Evolutionary conservation across 2,888 invertebrate species (phyloP).

Genomic region (Pegoplata infirma): DNA sequence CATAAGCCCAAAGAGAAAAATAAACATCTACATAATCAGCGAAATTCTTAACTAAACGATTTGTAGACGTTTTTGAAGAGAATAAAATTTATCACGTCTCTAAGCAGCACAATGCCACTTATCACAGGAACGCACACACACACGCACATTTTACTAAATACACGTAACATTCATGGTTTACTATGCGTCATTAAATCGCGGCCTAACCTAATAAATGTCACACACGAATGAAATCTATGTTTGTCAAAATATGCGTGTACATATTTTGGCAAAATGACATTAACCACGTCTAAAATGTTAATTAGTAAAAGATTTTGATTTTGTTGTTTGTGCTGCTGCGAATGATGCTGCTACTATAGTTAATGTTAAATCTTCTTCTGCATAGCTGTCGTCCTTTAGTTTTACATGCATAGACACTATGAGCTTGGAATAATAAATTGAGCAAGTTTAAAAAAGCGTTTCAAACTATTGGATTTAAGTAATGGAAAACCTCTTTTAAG

Average conservation of each 20-base stretch:
- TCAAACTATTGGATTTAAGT: too few relatives aligned
- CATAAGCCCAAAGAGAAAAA: slow-evolving; percentile 9
- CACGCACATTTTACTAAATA: background rate
- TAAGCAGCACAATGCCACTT: slow-evolving; percentile 21
- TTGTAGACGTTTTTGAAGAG: slow-evolving; percentile 22
- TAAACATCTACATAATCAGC: slow-evolving; percentile 40
- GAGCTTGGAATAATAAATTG: too few relatives aligned
- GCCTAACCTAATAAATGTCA: slow-evolving; percentile 62
- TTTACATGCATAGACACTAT: too few relatives aligned
- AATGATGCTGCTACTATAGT: too few relatives aligned
- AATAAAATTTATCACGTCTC: slow-evolving; percentile 57
- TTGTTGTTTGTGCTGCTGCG: background rate
- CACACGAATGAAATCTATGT: slow-evolving; percentile 51
- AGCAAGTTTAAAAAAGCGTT: too few relatives aligned
- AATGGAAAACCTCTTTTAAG: too few relatives aligned
- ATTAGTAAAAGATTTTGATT: slow-evolving; percentile 61
- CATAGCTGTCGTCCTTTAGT: too few relatives aligned
- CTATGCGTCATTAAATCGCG: slow-evolving; percentile 58
- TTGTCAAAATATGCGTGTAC: slow-evolving; percentile 26
- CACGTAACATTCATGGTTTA: slow-evolving; percentile 37
- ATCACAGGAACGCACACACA: background rate
- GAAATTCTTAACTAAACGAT: slow-evolving; percentile 25
- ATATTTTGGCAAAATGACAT: slow-evolving; percentile 61
- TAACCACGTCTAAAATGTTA: slow-evolving; percentile 61
- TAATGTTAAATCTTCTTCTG: too few relatives aligned